Percentiles rank a stretch among this genome's conserved stretches.
phyloP scores from a whole-genome alignment of 2,797 vertebrate genomes.

The Buphagus erythrorhynchus region DNA sequence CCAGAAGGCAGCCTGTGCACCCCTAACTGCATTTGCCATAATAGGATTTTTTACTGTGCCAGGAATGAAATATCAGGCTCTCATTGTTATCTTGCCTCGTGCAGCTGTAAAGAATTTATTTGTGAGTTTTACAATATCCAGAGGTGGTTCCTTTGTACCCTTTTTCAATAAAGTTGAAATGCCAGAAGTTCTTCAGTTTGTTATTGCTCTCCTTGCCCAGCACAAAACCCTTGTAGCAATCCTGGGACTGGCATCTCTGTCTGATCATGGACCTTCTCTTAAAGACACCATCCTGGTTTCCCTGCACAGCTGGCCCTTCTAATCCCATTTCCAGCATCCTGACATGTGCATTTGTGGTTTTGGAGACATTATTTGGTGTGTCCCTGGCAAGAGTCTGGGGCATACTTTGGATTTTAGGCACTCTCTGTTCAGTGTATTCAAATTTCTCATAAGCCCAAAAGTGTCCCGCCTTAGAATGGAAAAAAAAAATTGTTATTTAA shows the following conservation, averaged over 20 bases:
- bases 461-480: not conserved
- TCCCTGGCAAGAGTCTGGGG: not conserved
- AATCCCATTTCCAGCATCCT: not conserved
- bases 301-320: not conserved
- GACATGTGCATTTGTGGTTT: not conserved
- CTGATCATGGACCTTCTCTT: not conserved
- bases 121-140: slow-evolving; percentile 62
- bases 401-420: not conserved
- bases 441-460: not conserved
- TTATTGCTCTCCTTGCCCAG: slow-evolving; percentile 19
- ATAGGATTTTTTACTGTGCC: slow-evolving; percentile 65
- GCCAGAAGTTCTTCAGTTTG: slow-evolving; percentile 21
- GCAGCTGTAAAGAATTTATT: slow-evolving; percentile 65
- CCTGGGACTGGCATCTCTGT: not conserved
- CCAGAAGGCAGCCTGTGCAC: slow-evolving; percentile 24
- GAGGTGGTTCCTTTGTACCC: slow-evolving; percentile 54
- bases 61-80: slow-evolving; percentile 52
- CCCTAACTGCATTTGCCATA: slow-evolving; percentile 33
- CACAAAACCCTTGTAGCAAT: not conserved
- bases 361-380: not conserved
- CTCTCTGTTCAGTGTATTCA: not conserved
- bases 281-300: not conserved
- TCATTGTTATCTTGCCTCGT: slow-evolving; percentile 53
- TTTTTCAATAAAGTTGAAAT: slow-evolving; percentile 52
- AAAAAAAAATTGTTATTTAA: not conserved